These are phyloP conservation scores for Megamerina dolium DNA, from an alignment of 2,888 invertebrate genomes.

Conservation along the genomic window DNA sequence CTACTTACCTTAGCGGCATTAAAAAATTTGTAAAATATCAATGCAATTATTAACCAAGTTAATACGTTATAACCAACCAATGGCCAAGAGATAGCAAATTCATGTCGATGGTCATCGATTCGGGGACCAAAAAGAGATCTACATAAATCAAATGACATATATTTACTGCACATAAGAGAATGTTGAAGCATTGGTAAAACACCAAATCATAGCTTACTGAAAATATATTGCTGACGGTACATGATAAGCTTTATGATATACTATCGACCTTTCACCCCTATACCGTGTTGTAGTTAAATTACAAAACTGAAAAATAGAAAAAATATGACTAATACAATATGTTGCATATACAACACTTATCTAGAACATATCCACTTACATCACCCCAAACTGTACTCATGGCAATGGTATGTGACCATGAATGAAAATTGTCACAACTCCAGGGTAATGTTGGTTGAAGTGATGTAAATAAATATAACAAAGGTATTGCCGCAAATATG, in stretches of 20 bases:
- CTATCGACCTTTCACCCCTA: too few relatives aligned
- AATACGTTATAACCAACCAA: background rate
- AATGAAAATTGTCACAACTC: background rate
- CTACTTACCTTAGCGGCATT: background rate
- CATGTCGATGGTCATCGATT: background rate
- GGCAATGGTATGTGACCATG: background rate
- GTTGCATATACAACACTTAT: too few relatives aligned
- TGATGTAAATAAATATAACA: background rate
- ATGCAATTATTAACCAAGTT: background rate
- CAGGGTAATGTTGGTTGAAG: background rate
- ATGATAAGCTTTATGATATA: background rate
- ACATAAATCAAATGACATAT: too few relatives aligned
- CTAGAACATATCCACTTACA: too few relatives aligned
- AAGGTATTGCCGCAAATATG: background rate
- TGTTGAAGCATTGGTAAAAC: too few relatives aligned
- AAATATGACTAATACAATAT: too few relatives aligned
- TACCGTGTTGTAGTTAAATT: background rate
- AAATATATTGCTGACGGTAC: background rate
- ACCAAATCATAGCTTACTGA: background rate
- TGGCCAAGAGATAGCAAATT: background rate
- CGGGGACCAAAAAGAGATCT: background rate
- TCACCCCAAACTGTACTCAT: too few relatives aligned
- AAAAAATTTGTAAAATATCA: background rate
- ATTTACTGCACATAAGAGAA: too few relatives aligned
- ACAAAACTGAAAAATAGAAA: background rate